Base-by-base conservation (phyloP, 2,888 invertebrate species). In the Eupeodes luniger region DNA sequence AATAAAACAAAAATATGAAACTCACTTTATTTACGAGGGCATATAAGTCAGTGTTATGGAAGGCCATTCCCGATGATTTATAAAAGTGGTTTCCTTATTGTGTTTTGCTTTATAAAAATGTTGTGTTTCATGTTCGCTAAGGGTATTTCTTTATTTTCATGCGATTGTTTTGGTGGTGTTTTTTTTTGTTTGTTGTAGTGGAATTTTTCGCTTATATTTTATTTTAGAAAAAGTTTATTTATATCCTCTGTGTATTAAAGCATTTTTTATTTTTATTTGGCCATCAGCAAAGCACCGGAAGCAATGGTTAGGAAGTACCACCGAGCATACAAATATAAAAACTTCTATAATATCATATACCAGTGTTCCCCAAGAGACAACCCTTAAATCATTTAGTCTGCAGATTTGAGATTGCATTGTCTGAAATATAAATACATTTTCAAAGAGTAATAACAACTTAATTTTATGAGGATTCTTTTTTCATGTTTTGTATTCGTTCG, bases 11-110 rank as follows among this genome's bases (percentile, higher is more conserved):
- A 70, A 14, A 55, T 40, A 62, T 10, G 40, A 59, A 47, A 47
- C 27, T 27, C 40, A 72, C 57, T 72, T 6, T 72, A 72, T 72
- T 72, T 59, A 72, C 72, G 72, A 72, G 72, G 57, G 59, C 59
- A 59, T 47, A 72, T 72, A 72, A 72, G 72, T 72, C 72, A 72
- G 57, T 57, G 72, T 72, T 72, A 72, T 72, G 59, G 55, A 47
- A 59, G 72, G 59, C 72, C 72, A 72, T 72, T 72, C 47, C 72
- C 59, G 72, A 72, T 72, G 72, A 72, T 72, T 72, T 72, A 72
- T 72, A 72, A 57, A 57, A 59, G 59, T 7, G 72, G 72, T 72
- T 72, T 72, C 72, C 72, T 72, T 72, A 40, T 72, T 72, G 57
- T 34, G 72, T 47, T 44, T 72, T 59, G 53, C 19, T 27, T 40